Percentiles rank a stretch among this genome's conserved stretches.
These are phyloP conservation scores for Hydrocynus forskahlii DNA, from an alignment of 2,797 vertebrate species.

Conservation along the genomic window DNA sequence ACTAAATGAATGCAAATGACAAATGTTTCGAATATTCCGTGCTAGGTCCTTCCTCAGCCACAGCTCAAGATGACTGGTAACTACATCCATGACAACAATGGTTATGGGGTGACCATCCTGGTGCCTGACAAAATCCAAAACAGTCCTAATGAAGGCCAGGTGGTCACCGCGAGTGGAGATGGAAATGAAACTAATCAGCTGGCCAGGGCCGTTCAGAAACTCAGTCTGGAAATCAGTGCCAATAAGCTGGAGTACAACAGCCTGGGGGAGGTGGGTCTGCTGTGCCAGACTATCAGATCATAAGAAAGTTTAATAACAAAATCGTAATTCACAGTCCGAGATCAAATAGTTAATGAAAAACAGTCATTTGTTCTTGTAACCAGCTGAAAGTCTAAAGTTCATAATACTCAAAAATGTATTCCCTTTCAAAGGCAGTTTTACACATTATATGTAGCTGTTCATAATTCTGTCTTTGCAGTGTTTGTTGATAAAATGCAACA, in stretches of 20 bases:
- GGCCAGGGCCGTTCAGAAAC: conserved; percentile 65
- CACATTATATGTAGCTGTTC: too few species aligned
- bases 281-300: conserved; percentile 13
- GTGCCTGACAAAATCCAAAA: conserved; percentile 62
- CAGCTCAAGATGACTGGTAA: conserved; percentile 72
- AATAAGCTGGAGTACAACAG: conserved; percentile 67
- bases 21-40: not conserved
- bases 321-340: not conserved
- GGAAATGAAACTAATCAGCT: conserved; percentile 58
- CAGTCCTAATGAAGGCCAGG: conserved; percentile 38
- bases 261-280: conserved; percentile 62
- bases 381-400: too few species aligned
- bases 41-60: conserved; percentile 67
- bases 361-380: too few species aligned
- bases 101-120: conserved; percentile 65
- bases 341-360: not conserved
- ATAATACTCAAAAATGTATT: too few species aligned
- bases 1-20: not conserved
- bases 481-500: too few species aligned
- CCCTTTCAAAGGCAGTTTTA: too few species aligned
- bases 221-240: conserved; percentile 65
- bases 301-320: too few species aligned
- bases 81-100: conserved; percentile 66
- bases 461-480: too few species aligned
- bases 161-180: conserved; percentile 54